phyloP scores from a whole-genome alignment of 2,113 vertebrate genomes.

The Amphiprion ocellaris region DNA sequence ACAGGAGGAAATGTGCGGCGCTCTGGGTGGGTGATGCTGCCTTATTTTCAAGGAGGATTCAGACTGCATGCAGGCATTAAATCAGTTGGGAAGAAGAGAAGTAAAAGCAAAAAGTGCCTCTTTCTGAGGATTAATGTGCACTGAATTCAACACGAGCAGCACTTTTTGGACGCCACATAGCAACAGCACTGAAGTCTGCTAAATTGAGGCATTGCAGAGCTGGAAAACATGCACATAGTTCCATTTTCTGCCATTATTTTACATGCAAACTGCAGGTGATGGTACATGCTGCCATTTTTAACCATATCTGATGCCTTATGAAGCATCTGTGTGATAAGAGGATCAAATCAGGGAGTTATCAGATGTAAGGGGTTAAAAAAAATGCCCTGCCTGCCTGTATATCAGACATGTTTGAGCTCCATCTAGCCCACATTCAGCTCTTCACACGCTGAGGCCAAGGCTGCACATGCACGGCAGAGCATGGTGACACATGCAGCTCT shows the following conservation, averaged over 20 bases:
- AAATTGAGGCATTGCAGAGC: neutral
- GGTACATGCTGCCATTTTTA: neutral
- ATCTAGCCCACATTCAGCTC: neutral
- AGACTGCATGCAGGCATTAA: neutral
- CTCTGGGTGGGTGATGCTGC: conserved; percentile 18
- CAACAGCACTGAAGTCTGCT: neutral
- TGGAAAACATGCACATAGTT: too few relatives aligned
- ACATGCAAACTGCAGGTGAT: neutral
- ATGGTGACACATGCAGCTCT: conserved; percentile 28
- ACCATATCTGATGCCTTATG: neutral
- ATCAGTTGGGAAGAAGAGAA: neutral
- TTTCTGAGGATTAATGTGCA: neutral
- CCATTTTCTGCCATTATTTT: neutral
- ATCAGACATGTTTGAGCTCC: too few relatives aligned
- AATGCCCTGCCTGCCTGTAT: neutral
- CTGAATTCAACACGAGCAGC: neutral
- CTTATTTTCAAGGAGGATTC: conserved; percentile 13
- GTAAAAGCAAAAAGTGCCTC: neutral
- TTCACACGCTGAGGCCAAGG: conserved; percentile 10
- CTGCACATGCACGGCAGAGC: conserved; percentile 9
- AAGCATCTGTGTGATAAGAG: neutral
- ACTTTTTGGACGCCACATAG: neutral
- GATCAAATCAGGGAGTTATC: neutral
- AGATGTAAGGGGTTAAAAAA: neutral
- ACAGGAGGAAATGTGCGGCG: conserved; percentile 8